phyloP scores from a whole-genome alignment of 2,113 vertebrate species.

The Calyptommatus sinebrachiatus region DNA sequence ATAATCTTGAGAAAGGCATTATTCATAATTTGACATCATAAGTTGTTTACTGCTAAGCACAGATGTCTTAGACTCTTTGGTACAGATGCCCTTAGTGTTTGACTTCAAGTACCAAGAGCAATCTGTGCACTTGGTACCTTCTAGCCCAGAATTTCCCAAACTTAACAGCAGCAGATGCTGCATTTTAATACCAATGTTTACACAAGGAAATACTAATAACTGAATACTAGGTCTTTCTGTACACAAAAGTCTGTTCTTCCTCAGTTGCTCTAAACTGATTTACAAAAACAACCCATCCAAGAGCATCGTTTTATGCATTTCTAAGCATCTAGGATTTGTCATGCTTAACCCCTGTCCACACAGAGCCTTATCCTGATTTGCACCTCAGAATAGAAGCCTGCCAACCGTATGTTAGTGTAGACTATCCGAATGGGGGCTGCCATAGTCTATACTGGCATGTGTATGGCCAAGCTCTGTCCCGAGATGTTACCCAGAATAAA shows the following conservation, averaged over 20 bases:
- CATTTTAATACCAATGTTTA: neutral
- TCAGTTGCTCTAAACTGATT: neutral
- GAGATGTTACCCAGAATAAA: too few relatives aligned
- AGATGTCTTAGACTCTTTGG: neutral
- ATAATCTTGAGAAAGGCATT: neutral
- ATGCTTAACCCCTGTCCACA: neutral
- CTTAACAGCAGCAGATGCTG: neutral
- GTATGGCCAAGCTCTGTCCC: too few relatives aligned
- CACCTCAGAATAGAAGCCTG: too few relatives aligned
- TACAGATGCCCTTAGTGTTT: neutral
- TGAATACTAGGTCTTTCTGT: neutral
- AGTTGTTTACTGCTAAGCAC: neutral
- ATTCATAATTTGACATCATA: conserved; percentile 25
- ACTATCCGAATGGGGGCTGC: too few relatives aligned
- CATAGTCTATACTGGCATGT: too few relatives aligned
- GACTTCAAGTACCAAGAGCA: neutral
- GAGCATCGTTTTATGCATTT: neutral
- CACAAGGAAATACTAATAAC: neutral
- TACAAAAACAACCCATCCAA: neutral
- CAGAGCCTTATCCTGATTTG: too few relatives aligned
- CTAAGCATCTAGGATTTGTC: neutral
- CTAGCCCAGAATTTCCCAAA: neutral
- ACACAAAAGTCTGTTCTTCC: neutral
- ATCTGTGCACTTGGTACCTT: neutral
- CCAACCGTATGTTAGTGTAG: too few relatives aligned